A percentile compares a stretch with the other conserved stretches of the same genome.
These are phyloP conservation scores for Rhinogobio ventralis DNA, from an alignment of 2,797 vertebrate genomes.

Conservation along the genomic window DNA sequence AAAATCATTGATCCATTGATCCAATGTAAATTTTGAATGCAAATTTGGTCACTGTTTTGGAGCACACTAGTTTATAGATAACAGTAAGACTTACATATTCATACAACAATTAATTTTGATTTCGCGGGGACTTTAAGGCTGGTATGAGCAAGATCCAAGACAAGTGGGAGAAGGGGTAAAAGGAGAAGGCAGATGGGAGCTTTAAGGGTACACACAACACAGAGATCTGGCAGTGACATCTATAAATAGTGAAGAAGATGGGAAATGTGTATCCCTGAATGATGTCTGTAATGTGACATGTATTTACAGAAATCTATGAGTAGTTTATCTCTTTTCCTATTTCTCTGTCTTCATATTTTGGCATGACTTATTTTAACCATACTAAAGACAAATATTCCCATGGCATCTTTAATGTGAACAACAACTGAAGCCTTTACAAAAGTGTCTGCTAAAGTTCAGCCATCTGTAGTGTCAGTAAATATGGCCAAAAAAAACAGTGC, in stretches of 20 bases:
- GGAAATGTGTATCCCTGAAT: not conserved
- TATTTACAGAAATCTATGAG: no score
- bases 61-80: no score
- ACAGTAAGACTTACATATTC: no score
- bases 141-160: not conserved
- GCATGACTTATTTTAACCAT: not conserved
- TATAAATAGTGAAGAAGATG: slow-evolving; percentile 29
- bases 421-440: not conserved
- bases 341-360: not conserved
- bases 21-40: no score
- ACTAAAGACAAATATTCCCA: not conserved
- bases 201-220: not conserved
- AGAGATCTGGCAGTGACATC: not conserved
- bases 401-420: not conserved
- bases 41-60: no score
- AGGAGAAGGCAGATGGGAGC: not conserved
- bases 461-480: not conserved
- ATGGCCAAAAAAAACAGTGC: not conserved
- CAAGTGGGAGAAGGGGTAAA: not conserved
- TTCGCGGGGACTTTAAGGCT: not conserved
- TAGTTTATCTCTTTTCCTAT: not conserved
- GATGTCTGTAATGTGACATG: not conserved
- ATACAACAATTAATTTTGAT: no score
- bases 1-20: no score
- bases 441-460: no score